Evolutionary conservation across 2,113 vertebrate genomes (phyloP).

Genomic region (Urocitellus parryii): DNA sequence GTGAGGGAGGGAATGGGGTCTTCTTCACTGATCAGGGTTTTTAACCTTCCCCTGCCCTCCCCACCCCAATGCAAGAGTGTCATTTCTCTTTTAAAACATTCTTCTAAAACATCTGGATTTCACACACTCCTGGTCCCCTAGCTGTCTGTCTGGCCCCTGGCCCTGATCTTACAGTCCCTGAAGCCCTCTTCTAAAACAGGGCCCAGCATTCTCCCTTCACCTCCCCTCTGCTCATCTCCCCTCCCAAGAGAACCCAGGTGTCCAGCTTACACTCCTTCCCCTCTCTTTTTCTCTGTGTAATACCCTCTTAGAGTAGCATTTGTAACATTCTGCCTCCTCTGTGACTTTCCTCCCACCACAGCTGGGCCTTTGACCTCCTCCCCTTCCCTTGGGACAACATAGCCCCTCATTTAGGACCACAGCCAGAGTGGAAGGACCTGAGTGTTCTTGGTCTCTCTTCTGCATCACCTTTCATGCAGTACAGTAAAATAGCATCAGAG

Average conservation of each 20-base stretch:
- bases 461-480: not conserved
- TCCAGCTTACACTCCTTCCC: constrained; percentile 24
- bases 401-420: not conserved
- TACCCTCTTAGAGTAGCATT: not conserved
- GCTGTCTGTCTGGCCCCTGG: constrained; percentile 50
- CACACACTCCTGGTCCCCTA: constrained; percentile 41
- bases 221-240: constrained; percentile 1
- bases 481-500: not conserved
- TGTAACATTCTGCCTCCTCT: not conserved
- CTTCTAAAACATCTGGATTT: constrained; percentile 59
- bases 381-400: not conserved
- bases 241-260: constrained; percentile 72
- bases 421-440: not conserved
- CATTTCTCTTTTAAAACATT: constrained; percentile 56
- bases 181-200: constrained; percentile 48
- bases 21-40: not conserved
- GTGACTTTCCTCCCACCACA: not conserved
- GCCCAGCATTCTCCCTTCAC: not conserved
- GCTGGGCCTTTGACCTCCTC: not conserved
- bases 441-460: not conserved
- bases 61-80: not conserved
- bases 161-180: constrained; percentile 29
- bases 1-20: not conserved
- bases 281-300: constrained; percentile 10
- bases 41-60: not conserved